Evolutionary conservation across 2,888 invertebrate genomes (phyloP).

Genomic region (Athripsodes cinereus): DNA sequence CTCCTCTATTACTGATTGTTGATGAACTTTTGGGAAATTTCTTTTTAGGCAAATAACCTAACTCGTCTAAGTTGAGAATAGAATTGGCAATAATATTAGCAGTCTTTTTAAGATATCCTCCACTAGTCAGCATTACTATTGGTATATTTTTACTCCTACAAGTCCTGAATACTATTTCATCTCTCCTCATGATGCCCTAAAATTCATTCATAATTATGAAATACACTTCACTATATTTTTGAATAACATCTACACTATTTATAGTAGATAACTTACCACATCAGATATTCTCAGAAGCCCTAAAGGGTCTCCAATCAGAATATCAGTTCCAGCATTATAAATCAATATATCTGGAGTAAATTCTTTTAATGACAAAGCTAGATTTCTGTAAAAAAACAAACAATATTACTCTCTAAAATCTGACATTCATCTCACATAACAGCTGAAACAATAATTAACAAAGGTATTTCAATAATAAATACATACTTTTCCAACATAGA

Average conservation of each 20-base stretch:
- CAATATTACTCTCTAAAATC: background rate
- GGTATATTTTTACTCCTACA: conserved; percentile 61
- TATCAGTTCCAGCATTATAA: conserved; percentile 93
- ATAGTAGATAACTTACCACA: conserved; percentile 43
- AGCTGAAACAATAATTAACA: no score
- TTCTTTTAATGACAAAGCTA: conserved; percentile 60
- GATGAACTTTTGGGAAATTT: no score
- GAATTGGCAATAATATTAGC: conserved; percentile 81
- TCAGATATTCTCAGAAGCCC: conserved; percentile 66
- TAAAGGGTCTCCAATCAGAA: conserved; percentile 70
- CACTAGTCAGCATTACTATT: conserved; percentile 82
- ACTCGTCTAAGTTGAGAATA: conserved; percentile 65
- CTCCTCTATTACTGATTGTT: no score
- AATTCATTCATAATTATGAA: background rate
- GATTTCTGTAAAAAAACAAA: conserved; percentile 49
- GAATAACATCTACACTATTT: conserved; percentile 7
- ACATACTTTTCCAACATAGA: conserved; percentile 54
- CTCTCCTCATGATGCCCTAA: conserved; percentile 79
- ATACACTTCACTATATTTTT: background rate
- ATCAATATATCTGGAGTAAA: conserved; percentile 75
- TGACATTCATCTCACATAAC: no score
- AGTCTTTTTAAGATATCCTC: conserved; percentile 74
- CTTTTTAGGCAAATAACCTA: conserved; percentile 39
- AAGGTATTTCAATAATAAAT: no score
- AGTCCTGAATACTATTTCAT: conserved; percentile 74